These are phyloP conservation scores for Tigriopus californicus DNA, from an alignment of 2,888 invertebrate genomes.

Conservation along the genomic window DNA sequence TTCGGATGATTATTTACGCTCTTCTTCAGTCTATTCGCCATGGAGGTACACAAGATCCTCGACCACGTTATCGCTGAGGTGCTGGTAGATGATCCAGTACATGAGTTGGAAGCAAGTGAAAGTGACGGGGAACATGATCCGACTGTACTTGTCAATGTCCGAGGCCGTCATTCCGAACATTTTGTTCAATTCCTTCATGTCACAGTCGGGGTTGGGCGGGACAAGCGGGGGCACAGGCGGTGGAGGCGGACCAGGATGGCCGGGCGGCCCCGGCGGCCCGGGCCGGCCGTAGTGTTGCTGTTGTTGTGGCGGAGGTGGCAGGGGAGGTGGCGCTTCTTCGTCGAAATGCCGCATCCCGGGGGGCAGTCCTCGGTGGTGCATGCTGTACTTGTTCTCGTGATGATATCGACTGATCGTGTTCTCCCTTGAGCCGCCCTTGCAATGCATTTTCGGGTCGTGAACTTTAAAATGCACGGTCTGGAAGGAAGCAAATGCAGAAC, in stretches of 20 bases:
- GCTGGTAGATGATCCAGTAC: constrained; percentile 93
- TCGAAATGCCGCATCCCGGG: constrained; percentile 16
- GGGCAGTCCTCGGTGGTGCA: background rate
- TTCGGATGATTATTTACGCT: too few species aligned
- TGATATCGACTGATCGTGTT: constrained; percentile 60
- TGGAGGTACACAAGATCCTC: constrained; percentile 70
- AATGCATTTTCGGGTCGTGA: constrained; percentile 80
- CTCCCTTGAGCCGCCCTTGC: constrained; percentile 75
- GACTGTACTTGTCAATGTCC: constrained; percentile 96
- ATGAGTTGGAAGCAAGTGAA: constrained; percentile 96
- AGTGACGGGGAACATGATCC: constrained; percentile 93
- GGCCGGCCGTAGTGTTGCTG: background rate
- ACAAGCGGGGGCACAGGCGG: constrained; percentile 10
- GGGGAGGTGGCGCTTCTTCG: constrained; percentile 19
- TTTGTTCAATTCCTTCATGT: constrained; percentile 40
- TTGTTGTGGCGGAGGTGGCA: constrained; percentile 9
- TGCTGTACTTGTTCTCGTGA: background rate
- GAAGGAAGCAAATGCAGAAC: constrained; percentile 27
- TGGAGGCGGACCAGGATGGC: background rate
- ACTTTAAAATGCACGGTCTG: constrained; percentile 91
- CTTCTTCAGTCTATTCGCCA: background rate
- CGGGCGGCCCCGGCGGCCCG: background rate
- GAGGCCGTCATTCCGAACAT: constrained; percentile 74
- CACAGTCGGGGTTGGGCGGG: constrained; percentile 14
- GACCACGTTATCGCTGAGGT: constrained; percentile 86